These are phyloP conservation scores for Phyllopteryx taeniolatus DNA, from an alignment of 2,113 vertebrate species.

Conservation along the genomic window DNA sequence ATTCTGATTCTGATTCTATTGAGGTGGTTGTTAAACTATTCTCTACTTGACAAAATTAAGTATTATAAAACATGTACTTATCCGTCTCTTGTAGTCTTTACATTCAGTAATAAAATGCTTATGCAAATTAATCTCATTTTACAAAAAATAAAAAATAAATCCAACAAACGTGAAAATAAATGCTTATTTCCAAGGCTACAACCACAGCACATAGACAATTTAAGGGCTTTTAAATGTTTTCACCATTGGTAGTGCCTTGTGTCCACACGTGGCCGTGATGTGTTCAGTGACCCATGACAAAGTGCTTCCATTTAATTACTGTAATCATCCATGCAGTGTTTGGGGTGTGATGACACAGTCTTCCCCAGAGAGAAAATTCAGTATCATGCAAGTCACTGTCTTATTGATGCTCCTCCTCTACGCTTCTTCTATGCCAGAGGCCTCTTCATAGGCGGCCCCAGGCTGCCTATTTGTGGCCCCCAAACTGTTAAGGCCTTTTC, in stretches of 20 bases:
- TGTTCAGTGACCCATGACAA: slow-evolving; percentile 46
- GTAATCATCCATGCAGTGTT: slow-evolving; percentile 45
- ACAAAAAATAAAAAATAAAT: neutral
- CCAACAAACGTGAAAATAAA: neutral
- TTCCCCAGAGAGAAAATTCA: slow-evolving; percentile 34
- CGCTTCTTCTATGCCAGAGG: slow-evolving; percentile 27
- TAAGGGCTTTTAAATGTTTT: slow-evolving; percentile 7
- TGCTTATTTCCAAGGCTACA: neutral
- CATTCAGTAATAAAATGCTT: neutral
- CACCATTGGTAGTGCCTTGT: neutral
- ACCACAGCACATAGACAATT: neutral
- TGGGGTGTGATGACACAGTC: slow-evolving; percentile 37
- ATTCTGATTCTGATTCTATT: no score
- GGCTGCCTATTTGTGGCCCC: neutral
- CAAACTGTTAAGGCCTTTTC: neutral
- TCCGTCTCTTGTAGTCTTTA: neutral
- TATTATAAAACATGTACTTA: neutral
- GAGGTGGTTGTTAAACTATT: slow-evolving; percentile 8
- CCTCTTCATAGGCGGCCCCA: slow-evolving; percentile 8
- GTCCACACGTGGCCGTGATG: slow-evolving; percentile 24
- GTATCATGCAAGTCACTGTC: slow-evolving; percentile 49
- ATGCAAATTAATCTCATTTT: neutral
- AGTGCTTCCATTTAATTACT: slow-evolving; percentile 51
- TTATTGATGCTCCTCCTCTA: slow-evolving; percentile 37
- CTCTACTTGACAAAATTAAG: neutral